These are phyloP conservation scores for Aselliscus stoliczkanus DNA, from an alignment of 2,797 vertebrate species.

Conservation along the genomic window DNA sequence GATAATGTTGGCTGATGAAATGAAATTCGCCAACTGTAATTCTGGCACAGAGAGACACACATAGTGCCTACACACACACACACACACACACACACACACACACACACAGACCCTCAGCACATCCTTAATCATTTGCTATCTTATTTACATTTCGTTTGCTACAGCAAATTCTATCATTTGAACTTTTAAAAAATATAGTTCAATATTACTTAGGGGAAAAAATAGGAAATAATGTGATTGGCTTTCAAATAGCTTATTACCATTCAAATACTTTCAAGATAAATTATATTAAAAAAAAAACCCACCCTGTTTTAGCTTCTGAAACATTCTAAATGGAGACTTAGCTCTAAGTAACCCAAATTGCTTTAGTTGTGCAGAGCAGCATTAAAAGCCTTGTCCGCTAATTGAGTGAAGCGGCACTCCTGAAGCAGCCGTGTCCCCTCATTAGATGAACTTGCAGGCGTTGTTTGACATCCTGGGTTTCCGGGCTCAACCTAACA, in stretches of 20 bases:
- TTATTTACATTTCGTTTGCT: conserved; percentile 77
- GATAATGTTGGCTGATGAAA: conserved; percentile 61
- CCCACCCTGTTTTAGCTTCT: conserved; percentile 75
- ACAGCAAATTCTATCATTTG: conserved; percentile 69
- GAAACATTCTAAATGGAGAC: conserved; percentile 90
- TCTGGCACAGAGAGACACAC: neutral
- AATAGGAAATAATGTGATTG: conserved; percentile 73
- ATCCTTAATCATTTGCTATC: conserved; percentile 60
- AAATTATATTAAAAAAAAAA: conserved; percentile 78
- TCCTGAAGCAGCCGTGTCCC: conserved; percentile 84
- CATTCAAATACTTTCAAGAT: conserved; percentile 85
- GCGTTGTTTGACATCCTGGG: conserved; percentile 86
- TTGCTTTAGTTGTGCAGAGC: conserved; percentile 92
- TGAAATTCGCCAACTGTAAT: conserved; percentile 58
- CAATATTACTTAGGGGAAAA: conserved; percentile 67
- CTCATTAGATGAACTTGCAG: conserved; percentile 91
- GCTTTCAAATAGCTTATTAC: conserved; percentile 91
- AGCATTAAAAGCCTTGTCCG: conserved; percentile 94
- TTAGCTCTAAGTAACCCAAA: conserved; percentile 91
- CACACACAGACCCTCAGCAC: neutral
- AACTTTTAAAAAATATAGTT: conserved; percentile 73
- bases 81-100: neutral
- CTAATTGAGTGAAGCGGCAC: conserved; percentile 93
- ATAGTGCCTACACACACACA: neutral
- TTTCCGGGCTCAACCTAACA: conserved; percentile 79